Evolutionary conservation across 1,140 invertebrate genomes (phyloP).

Genomic region (Microplitis demolitor): DNA sequence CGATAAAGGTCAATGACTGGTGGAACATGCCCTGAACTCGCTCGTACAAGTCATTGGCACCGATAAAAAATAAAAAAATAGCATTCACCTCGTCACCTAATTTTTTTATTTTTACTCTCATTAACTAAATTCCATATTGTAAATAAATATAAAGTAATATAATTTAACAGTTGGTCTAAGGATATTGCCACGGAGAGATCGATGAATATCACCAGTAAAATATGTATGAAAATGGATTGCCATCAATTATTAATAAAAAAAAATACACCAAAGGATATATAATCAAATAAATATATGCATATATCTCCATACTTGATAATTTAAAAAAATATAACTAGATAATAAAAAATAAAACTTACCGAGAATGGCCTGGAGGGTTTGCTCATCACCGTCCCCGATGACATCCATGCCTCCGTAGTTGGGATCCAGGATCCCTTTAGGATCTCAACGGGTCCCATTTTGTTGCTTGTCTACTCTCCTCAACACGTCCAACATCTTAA

Average conservation of each 20-base stretch:
- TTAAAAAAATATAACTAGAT: neutral
- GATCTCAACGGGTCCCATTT: slow-evolving; percentile 57
- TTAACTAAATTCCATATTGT: too few relatives aligned
- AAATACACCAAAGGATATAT: too few relatives aligned
- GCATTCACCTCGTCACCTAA: neutral
- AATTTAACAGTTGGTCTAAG: too few relatives aligned
- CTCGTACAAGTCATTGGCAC: neutral
- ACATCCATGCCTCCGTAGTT: slow-evolving; percentile 56
- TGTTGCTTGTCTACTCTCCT: slow-evolving; percentile 33
- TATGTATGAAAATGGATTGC: too few relatives aligned
- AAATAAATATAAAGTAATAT: too few relatives aligned
- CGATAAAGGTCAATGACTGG: slow-evolving; percentile 14
- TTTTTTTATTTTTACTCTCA: neutral
- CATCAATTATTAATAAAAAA: too few relatives aligned
- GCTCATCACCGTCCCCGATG: slow-evolving; percentile 59
- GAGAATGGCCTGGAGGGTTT: slow-evolving; percentile 60
- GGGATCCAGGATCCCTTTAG: slow-evolving; percentile 44
- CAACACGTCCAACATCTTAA: slow-evolving; percentile 17
- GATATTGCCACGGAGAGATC: too few relatives aligned
- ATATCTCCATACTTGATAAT: too few relatives aligned
- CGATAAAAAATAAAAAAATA: neutral
- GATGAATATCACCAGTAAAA: too few relatives aligned
- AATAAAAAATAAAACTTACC: slow-evolving; percentile 38
- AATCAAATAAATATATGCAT: too few relatives aligned
- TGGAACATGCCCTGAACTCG: neutral